Base-by-base conservation (phyloP, 1,140 invertebrate genomes). In the Drosophila arizonae region DNA sequence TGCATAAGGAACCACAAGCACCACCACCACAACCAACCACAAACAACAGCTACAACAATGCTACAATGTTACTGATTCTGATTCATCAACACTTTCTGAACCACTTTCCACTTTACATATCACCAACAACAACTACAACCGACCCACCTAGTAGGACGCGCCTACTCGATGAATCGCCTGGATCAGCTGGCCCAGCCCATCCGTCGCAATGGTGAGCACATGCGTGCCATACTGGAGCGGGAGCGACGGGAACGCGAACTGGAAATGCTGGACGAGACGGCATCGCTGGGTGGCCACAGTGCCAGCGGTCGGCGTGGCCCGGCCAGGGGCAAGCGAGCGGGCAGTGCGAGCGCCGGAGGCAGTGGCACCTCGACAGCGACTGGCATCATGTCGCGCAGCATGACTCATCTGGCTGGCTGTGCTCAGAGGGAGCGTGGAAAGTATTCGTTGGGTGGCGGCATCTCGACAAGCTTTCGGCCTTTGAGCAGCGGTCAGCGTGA, bases 81-180 rank as follows among this genome's bases (percentile, higher is more conserved):
- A 76, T 72, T 72, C 73, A 76, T 73, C 36, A 76, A 67, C 70
- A 66, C 61, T 76, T 72, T 77, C 67, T 79, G 68, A 88, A 79
- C 78, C 72, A 80, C 74, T 73, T 88, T 90, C 64, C 71, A 81
- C 69, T 79, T 87, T 82, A 62, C 77, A 81, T 77, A 76, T 80
- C 39, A 39, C 45, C 39, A 72, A 72, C 50, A 56, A 26, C 66
- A 48, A 39, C 57, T 70, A 51, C 66, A 26, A 67, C 66, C 51
- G 43, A 41, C 21, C 52, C 70, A 72, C 57, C 61, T 51, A 69
- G 5, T 46, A 91, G 91, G 91, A 81, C 97, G 96, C 94, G 96
- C 97, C 82, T 96, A 96, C 93, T 97, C 96, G 90, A 97, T 97
- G 96, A 96, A 96, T 82, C 95, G 97, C 85, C 94, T 98, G 93